Evolutionary conservation across 2,113 vertebrate genomes (phyloP), one percentile per base, ranked within the genome.

Genomic region (Oreamnos americanus): DNA sequence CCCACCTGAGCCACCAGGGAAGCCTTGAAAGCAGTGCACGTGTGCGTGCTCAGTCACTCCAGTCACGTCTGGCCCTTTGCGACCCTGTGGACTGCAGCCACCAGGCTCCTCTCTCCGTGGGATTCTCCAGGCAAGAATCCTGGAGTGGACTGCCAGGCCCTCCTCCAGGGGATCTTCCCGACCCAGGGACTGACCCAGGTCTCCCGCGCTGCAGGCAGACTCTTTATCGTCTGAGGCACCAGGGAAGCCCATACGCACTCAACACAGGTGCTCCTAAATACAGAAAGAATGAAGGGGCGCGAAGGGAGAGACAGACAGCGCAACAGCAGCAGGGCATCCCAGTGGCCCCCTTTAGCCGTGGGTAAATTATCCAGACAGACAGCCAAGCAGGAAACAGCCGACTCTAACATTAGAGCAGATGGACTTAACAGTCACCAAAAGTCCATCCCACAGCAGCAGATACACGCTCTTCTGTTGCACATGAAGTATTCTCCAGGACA

Each of bases 161-260:
- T 64, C 30, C 60, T 64, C 30, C 60, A 64, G 60, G 60, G 60
- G 15, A 3, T 64, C 60, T 33, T 8, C 60, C 60, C 14, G 2
- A 15, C 30, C 60, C 7, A 33, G 60, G 30, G 30, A 64, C 7
- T 3, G 1, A 8, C 60, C 14, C 60, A 33, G 60, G 3, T 33
- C 60, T 62, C 60, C 62, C 3, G 0, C 62, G 16, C 1, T 64
- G 7, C 30, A 33, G 62, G 30, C 15, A 30, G 62, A 64, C 30
- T 64, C 15, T 33, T 33, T 8, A 33, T 7, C 3, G 0, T n/a
- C 62, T 64, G 7, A 17, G 30, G 3, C 62, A 33, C 7, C 3
- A n/a, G 15, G 62, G 30, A n/a, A n/a, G 62, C 30, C 62, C 6
- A 64, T n/a, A n/a, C 8, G 26, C 84, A 45, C 11, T 6, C 5